Evolutionary conservation across 2,113 vertebrate species (phyloP).

Genomic region (Gymnarchus niloticus): DNA sequence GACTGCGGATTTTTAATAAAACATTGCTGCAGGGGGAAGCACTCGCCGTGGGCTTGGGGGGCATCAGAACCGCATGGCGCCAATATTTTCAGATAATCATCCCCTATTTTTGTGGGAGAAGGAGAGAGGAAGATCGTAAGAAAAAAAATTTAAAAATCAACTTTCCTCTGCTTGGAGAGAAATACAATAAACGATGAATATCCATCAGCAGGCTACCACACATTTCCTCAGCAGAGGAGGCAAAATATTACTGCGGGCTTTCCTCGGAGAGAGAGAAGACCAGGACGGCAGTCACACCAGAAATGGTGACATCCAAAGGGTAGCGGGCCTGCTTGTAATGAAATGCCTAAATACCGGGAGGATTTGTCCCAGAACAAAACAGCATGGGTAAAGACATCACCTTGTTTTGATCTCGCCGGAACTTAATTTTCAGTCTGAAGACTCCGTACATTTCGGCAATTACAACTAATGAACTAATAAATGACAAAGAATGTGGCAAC

Average conservation of each 20-base stretch:
- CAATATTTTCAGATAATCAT: slow-evolving; percentile 12
- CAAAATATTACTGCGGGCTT: neutral
- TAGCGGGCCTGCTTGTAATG: neutral
- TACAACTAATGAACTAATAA: slow-evolving; percentile 12
- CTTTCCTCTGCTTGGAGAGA: neutral
- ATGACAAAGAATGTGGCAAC: neutral
- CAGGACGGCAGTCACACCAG: neutral
- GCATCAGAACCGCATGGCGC: neutral
- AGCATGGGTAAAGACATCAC: neutral
- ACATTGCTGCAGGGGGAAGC: slow-evolving; percentile 23
- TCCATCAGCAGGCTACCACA: neutral
- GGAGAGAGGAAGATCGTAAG: neutral
- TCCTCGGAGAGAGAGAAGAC: neutral
- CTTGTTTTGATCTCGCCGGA: neutral
- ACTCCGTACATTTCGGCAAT: neutral
- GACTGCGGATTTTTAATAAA: slow-evolving; percentile 28
- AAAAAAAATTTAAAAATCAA: neutral
- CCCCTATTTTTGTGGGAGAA: slow-evolving; percentile 3
- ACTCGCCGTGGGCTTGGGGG: slow-evolving; percentile 11
- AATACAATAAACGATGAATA: slow-evolving; percentile 18
- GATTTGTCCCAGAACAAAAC: slow-evolving; percentile 9
- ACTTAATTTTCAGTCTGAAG: slow-evolving; percentile 3
- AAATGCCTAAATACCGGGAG: neutral
- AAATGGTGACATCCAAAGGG: neutral
- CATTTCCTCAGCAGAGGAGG: neutral